Evolutionary conservation across 2,113 vertebrate genomes (phyloP).

Genomic region (Oriolus oriolus): DNA sequence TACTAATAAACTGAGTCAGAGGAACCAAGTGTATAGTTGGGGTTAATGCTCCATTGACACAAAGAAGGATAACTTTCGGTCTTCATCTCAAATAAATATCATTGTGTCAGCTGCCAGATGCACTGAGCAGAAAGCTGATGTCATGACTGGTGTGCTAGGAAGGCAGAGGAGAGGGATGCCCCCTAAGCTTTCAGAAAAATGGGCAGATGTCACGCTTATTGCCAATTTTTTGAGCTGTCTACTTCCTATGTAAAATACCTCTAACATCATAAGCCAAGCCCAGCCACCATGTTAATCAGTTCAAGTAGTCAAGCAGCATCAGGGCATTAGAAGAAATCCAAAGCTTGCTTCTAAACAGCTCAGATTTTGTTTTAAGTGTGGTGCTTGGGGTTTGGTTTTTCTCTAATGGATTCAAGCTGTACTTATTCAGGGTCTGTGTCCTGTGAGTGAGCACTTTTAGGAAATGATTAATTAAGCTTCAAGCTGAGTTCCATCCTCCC

Average conservation of each 20-base stretch:
- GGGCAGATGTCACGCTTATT: background rate
- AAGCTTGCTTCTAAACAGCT: background rate
- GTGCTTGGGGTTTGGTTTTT: background rate
- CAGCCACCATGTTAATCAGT: background rate
- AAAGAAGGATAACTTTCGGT: background rate
- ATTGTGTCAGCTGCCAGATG: background rate
- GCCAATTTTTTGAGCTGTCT: background rate
- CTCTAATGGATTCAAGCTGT: background rate
- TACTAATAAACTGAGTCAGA: background rate
- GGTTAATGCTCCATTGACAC: background rate
- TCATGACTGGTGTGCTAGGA: background rate
- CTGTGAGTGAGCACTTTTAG: background rate
- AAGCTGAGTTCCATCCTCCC: background rate
- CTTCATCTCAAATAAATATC: background rate
- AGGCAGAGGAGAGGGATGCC: background rate
- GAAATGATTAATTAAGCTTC: background rate
- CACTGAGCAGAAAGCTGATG: background rate
- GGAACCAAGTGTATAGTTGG: background rate
- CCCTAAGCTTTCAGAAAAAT: background rate
- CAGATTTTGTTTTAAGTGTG: background rate
- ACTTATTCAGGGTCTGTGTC: background rate
- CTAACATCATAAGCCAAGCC: background rate
- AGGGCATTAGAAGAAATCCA: background rate
- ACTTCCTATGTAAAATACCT: background rate
- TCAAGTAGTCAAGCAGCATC: background rate